Conservation (phyloP, 2,797 vertebrate species). For the Rhyacichthys aspro region DNA sequence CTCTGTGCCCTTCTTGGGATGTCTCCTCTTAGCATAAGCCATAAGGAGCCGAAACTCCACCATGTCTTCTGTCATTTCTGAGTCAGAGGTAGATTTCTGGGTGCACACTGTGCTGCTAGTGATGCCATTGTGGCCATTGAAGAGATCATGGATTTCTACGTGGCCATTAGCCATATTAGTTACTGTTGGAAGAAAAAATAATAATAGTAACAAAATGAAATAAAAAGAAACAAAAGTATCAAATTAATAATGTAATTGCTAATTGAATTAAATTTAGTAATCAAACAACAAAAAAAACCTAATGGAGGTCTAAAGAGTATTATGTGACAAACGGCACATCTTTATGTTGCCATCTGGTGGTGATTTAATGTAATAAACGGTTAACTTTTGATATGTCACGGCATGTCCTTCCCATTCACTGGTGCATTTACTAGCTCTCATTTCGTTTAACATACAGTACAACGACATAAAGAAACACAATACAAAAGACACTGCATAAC, state of each 20-base stretch:
- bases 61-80: slow-evolving; percentile 31
- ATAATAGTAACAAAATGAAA: neutral
- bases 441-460: too few relatives aligned
- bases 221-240: neutral
- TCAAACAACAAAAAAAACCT: too few relatives aligned
- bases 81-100: neutral
- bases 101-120: neutral
- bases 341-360: neutral
- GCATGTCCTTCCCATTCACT: too few relatives aligned
- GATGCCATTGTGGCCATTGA: neutral
- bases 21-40: slow-evolving; percentile 74
- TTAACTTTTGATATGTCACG: neutral
- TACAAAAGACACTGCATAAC: too few relatives aligned
- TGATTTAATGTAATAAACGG: neutral
- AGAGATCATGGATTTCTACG: slow-evolving; percentile 31
- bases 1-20: neutral
- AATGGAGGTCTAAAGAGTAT: neutral
- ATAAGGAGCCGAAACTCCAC: slow-evolving; percentile 81
- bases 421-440: too few relatives aligned
- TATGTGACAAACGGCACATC: neutral
- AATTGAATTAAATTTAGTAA: neutral
- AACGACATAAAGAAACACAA: too few relatives aligned
- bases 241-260: neutral
- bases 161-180: slow-evolving; percentile 65
- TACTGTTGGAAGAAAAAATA: slow-evolving; percentile 12